phyloP scores from a whole-genome alignment of 2,797 vertebrate genomes.

The Tokudaia muenninki region DNA sequence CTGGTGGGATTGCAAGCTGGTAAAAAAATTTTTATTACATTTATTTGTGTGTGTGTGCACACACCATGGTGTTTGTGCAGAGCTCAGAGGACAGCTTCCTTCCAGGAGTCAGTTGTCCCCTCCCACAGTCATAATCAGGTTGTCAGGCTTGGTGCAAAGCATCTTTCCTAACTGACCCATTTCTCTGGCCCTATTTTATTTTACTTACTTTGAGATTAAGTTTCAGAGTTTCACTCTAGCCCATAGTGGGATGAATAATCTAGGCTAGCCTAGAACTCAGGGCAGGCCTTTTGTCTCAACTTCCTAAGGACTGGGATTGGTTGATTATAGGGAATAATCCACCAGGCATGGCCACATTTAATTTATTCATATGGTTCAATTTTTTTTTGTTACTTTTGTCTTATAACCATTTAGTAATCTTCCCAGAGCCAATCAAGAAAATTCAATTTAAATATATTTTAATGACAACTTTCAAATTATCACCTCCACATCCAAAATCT shows the following conservation, averaged over 20 bases:
- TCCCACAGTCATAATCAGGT: not conserved
- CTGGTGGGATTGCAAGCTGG: no score
- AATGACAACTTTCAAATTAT: not conserved
- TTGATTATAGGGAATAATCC: not conserved
- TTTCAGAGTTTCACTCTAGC: not conserved
- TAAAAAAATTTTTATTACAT: not conserved
- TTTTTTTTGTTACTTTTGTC: slow-evolving; percentile 43
- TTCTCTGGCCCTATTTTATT: not conserved
- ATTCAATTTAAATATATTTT: slow-evolving; percentile 22
- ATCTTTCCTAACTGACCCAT: not conserved
- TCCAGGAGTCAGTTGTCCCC: not conserved
- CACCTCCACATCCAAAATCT: not conserved
- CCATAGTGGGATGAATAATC: not conserved
- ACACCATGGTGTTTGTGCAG: no score
- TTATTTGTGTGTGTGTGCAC: not conserved
- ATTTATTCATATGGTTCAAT: not conserved
- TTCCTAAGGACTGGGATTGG: not conserved
- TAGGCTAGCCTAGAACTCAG: not conserved
- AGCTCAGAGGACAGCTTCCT: not conserved
- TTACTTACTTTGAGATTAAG: not conserved
- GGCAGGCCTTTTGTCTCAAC: not conserved
- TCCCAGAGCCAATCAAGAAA: not conserved
- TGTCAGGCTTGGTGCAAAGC: no score
- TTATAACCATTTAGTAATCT: not conserved
- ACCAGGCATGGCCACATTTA: not conserved